Evolutionary conservation across 2,797 vertebrate genomes (phyloP).

Genomic region (Acomys russatus): DNA sequence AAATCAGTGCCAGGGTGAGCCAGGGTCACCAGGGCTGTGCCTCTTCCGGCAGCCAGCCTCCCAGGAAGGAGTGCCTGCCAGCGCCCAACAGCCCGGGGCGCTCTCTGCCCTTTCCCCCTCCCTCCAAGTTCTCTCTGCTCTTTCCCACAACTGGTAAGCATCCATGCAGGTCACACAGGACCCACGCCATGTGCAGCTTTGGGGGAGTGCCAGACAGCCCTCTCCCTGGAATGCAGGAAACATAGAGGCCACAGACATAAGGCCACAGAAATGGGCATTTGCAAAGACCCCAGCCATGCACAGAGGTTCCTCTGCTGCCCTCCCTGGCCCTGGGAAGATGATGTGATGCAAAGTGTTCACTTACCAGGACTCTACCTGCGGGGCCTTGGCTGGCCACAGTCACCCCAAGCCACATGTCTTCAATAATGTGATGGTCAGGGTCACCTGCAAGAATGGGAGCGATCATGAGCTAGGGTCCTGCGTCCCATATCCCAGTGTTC

Average conservation of each 20-base stretch:
- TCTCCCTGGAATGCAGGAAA: background rate
- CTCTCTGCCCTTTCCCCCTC: conserved; percentile 76
- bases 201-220: background rate
- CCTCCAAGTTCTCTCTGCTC: conserved; percentile 32
- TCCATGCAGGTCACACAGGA: conserved; percentile 43
- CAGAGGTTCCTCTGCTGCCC: background rate
- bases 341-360: conserved; percentile 63
- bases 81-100: conserved; percentile 52
- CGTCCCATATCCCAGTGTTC: background rate
- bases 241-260: background rate
- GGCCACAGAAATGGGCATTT: background rate
- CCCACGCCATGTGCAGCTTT: conserved; percentile 2
- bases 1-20: background rate
- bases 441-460: conserved; percentile 86
- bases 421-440: conserved; percentile 91
- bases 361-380: conserved; percentile 95
- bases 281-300: background rate
- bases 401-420: conserved; percentile 98
- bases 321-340: background rate
- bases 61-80: conserved; percentile 63
- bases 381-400: conserved; percentile 94
- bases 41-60: conserved; percentile 64
- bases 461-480: background rate
- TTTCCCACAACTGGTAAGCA: conserved; percentile 67
- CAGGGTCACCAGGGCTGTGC: conserved; percentile 43